These are phyloP conservation scores for Galago senegalensis DNA, from an alignment of 2,797 vertebrate species.

Conservation along the genomic window DNA sequence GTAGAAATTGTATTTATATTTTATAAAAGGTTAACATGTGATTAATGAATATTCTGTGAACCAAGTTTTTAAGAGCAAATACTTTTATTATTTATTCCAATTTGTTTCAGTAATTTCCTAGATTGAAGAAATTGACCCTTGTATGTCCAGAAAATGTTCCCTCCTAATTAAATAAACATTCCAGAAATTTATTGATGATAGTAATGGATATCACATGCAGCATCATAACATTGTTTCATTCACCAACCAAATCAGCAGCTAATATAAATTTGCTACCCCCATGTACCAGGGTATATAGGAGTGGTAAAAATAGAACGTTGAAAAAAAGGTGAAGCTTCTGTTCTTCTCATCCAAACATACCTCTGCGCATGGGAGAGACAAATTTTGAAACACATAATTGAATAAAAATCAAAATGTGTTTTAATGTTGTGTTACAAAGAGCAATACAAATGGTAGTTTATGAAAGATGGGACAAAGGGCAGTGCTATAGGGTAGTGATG, in stretches of 20 bases:
- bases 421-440: not conserved
- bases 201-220: not conserved
- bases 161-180: not conserved
- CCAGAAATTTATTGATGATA: not conserved
- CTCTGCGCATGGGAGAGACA: not conserved
- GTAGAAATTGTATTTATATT: not conserved
- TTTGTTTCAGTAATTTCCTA: not conserved
- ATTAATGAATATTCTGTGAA: not conserved
- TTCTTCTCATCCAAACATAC: not conserved
- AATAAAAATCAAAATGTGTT: not conserved
- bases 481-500: not conserved
- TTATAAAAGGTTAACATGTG: not conserved
- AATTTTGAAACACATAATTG: not conserved
- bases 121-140: not conserved
- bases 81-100: not conserved
- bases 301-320: not conserved
- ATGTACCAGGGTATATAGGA: not conserved
- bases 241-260: not conserved
- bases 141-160: not conserved
- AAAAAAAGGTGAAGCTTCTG: not conserved
- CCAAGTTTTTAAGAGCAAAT: not conserved
- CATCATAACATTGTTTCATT: not conserved
- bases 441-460: not conserved
- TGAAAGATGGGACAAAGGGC: not conserved
- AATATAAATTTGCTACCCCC: not conserved